A percentile compares a stretch with the other conserved stretches of the same genome.
Conservation (phyloP, 2,888 invertebrate genomes). For the Liopterus haemorrhoidalis region DNA sequence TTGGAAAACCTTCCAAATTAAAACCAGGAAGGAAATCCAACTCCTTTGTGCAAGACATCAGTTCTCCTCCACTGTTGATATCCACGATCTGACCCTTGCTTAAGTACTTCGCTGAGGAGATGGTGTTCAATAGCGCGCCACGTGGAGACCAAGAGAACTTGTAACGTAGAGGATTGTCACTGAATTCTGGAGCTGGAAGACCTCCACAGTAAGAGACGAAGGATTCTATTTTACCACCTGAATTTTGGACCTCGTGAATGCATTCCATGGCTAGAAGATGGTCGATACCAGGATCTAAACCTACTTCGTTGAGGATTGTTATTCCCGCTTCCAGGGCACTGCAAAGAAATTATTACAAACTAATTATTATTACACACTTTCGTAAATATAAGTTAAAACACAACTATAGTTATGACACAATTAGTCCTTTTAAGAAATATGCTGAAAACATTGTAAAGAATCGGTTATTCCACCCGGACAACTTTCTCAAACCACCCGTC, state of each 20-base stretch:
- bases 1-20: slow-evolving; percentile 93
- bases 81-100: slow-evolving; percentile 62
- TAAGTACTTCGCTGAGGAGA: slow-evolving; percentile 75
- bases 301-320: slow-evolving; percentile 93
- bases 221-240: slow-evolving; percentile 87
- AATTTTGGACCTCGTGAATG: slow-evolving; percentile 84
- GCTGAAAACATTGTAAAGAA: no score
- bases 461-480: no score
- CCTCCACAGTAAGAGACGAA: slow-evolving; percentile 97
- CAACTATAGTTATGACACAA: no score
- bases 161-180: slow-evolving; percentile 82
- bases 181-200: slow-evolving; percentile 93
- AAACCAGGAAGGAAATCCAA: slow-evolving; percentile 94
- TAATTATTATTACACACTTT: no score
- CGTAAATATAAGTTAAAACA: no score
- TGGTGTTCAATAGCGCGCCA: slow-evolving; percentile 84
- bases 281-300: slow-evolving; percentile 97
- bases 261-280: slow-evolving; percentile 87
- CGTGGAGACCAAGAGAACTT: slow-evolving; percentile 97
- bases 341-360: slow-evolving; percentile 25
- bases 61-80: slow-evolving; percentile 79
- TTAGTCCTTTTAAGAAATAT: no score
- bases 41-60: slow-evolving; percentile 74
- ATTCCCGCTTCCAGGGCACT: slow-evolving; percentile 85
- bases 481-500: no score